Base-by-base conservation (phyloP, 2,888 invertebrate species). In the Rhaphigaster nebulosa region DNA sequence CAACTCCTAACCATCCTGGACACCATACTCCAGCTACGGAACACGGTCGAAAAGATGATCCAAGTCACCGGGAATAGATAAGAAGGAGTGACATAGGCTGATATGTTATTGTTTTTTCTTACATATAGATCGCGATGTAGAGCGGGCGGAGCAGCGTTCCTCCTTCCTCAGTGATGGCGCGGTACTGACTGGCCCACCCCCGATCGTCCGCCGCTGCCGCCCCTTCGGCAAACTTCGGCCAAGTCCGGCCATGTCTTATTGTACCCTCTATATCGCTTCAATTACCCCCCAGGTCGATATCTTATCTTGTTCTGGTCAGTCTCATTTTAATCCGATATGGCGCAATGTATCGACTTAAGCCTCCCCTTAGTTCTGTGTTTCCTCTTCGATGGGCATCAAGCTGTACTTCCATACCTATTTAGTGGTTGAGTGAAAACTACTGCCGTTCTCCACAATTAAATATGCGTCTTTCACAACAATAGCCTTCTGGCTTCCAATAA, bases 41-140 rank as follows among this genome's bases (percentile, higher is more conserved):
- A 76, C 20, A 38, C 70, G 1, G 1, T 38, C 70, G 65, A 34
- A 29, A 65, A 65, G 13, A 65, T 6, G 1, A 3, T 8, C 34
- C 34, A 38, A 20, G 34, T 5, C 38, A 38, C 20, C 0, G 38
- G 6, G 0, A 23, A 34, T 29, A 38, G 20, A 65, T 65, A 65
- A 65, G 29, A 65, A 34, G 65, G 29, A 34, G 5, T 76, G 70
- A 76, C 70, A 76, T 76, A 76, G 5, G 12, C 20, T 38, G n/a
- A 76, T 18, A 76, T 38, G 70, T 15, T 20, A 76, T 26, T 50
- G 13, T 13, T n/a, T 45, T 13, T 15, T 50, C 84, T 84, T 84
- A 84, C 84, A 84, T 84, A 84, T 84, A 84, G 45, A 84, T 84
- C 84, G 84, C 84, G 84, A 84, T 38, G 84, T 45, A 0, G 45